These are phyloP conservation scores for Lottia scabra DNA, from an alignment of 2,888 invertebrate species.

Conservation along the genomic window DNA sequence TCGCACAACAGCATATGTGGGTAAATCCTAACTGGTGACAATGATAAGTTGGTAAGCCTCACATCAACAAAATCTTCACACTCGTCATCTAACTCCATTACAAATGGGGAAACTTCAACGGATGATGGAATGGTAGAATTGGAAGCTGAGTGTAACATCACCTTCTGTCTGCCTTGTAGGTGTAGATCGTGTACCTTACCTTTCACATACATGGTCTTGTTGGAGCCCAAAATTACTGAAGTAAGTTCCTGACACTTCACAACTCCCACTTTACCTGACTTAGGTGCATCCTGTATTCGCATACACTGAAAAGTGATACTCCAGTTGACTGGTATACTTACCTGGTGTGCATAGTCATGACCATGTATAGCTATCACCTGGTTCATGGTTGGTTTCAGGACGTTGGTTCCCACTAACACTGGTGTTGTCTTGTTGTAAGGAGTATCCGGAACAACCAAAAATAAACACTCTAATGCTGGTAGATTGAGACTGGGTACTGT, in stretches of 20 bases:
- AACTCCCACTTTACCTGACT: conserved; percentile 13
- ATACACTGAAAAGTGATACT: conserved; percentile 12
- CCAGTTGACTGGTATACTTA: conserved; percentile 15
- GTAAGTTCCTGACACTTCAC: conserved; percentile 6
- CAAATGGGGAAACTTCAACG: too few relatives aligned
- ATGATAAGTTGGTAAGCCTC: too few relatives aligned
- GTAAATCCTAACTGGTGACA: too few relatives aligned
- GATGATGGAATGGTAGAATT: too few relatives aligned
- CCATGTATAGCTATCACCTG: conserved; percentile 11
- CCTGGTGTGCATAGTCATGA: conserved; percentile 19
- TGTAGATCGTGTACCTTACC: too few relatives aligned
- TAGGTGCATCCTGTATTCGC: conserved; percentile 11
- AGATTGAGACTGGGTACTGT: not conserved
- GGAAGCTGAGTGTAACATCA: too few relatives aligned
- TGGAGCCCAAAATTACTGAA: too few relatives aligned
- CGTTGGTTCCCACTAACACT: conserved; percentile 21
- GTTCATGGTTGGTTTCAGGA: conserved; percentile 1
- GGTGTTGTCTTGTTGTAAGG: conserved; percentile 6
- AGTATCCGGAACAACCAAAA: conserved; percentile 11
- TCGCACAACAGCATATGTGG: too few relatives aligned
- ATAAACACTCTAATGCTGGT: not conserved
- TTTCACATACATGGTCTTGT: too few relatives aligned
- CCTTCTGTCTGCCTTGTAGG: too few relatives aligned
- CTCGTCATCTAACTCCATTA: too few relatives aligned
- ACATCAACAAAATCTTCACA: too few relatives aligned